These are phyloP conservation scores for Batillaria attramentaria DNA, from an alignment of 1,140 invertebrate genomes.

Conservation along the genomic window DNA sequence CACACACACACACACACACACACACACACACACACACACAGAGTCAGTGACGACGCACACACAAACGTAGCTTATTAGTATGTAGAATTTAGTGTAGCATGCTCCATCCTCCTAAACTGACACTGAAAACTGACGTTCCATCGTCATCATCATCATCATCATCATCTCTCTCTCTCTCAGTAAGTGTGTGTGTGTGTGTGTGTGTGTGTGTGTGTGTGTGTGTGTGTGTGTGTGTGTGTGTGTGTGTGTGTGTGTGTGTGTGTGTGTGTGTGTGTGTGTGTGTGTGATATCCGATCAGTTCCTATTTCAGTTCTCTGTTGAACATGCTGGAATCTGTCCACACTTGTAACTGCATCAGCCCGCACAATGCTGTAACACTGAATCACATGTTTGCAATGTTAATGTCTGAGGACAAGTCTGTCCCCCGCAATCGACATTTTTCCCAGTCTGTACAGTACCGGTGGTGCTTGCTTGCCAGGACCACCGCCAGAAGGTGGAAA, in stretches of 20 bases:
- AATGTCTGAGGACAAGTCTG: no score
- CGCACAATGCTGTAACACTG: neutral
- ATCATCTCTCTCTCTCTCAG: neutral
- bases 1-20: constrained; percentile 10
- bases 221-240: constrained; percentile 14
- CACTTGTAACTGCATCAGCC: neutral
- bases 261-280: neutral
- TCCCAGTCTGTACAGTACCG: no score
- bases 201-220: constrained; percentile 13
- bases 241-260: neutral
- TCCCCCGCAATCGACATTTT: no score
- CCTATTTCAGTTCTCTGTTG: no score
- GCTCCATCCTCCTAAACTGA: neutral
- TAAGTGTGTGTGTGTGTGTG: constrained; percentile 10
- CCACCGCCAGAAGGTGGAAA: no score
- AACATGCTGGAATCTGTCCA: no score
- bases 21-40: constrained; percentile 10
- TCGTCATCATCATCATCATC: neutral
- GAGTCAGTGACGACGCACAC: neutral
- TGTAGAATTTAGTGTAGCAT: neutral
- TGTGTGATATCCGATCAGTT: no score
- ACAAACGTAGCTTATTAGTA: neutral
- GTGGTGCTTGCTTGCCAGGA: no score
- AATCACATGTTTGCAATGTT: no score
- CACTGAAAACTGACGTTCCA: neutral